Conservation (phyloP, 2,797 vertebrate species). For the Betta splendens region DNA sequence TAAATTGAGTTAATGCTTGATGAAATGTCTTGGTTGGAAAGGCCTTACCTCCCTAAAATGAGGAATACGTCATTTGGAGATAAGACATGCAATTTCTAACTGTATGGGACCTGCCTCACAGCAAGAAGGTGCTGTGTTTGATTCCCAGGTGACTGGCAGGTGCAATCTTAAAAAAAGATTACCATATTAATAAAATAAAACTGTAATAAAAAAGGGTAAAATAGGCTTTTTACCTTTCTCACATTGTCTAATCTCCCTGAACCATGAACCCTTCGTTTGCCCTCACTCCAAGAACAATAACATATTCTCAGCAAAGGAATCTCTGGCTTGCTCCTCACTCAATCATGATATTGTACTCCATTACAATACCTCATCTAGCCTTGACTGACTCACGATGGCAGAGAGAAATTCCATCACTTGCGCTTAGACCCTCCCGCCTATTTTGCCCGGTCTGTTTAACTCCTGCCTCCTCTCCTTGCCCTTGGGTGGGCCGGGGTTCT, state of each 20-base stretch:
- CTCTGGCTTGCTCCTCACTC: slow-evolving; percentile 44
- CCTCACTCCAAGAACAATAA: slow-evolving; percentile 49
- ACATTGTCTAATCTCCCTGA: slow-evolving; percentile 22
- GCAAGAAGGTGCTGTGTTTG: no score
- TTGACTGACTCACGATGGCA: slow-evolving; percentile 44
- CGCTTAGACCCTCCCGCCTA: slow-evolving; percentile 22
- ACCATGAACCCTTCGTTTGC: slow-evolving; percentile 27
- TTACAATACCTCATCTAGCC: slow-evolving; percentile 55
- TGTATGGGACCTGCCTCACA: no score
- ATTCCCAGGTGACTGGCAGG: no score
- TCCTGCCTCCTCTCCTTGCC: slow-evolving; percentile 45
- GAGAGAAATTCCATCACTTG: slow-evolving; percentile 43
- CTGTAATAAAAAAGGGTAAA: no score
- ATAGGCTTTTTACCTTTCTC: neutral
- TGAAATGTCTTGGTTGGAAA: slow-evolving; percentile 3
- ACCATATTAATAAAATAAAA: no score
- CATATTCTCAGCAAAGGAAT: slow-evolving; percentile 55
- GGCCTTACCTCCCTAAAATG: slow-evolving; percentile 10
- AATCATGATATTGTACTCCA: slow-evolving; percentile 60
- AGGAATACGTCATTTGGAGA: neutral
- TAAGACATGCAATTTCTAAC: neutral
- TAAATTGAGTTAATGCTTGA: slow-evolving; percentile 21
- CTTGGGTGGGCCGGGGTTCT: slow-evolving; percentile 67
- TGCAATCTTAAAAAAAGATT: no score
- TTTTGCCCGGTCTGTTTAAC: slow-evolving; percentile 37